Percentiles rank a stretch among this genome's conserved stretches.
phyloP scores from a whole-genome alignment of 1,140 invertebrate genomes.

The Drosophila kikkawai region DNA sequence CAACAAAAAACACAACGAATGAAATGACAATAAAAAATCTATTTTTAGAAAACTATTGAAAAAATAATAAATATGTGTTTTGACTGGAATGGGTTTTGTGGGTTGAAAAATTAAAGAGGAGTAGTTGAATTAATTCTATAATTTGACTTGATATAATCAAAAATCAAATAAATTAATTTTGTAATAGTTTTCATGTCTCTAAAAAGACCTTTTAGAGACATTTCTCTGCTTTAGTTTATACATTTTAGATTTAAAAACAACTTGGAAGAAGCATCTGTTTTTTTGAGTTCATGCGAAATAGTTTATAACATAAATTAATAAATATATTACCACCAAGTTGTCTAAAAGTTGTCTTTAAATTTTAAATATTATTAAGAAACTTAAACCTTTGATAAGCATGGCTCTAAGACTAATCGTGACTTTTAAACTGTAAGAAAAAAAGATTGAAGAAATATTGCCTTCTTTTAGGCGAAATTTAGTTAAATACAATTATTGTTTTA shows the following conservation, averaged over 20 bases:
- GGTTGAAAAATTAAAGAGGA: not conserved
- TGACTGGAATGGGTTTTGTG: not conserved
- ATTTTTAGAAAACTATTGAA: conserved; percentile 69
- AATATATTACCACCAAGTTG: too few species aligned
- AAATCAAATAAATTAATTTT: not conserved
- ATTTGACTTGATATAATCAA: not conserved
- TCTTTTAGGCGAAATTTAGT: not conserved
- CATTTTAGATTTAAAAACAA: too few species aligned
- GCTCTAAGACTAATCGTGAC: not conserved
- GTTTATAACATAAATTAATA: too few species aligned
- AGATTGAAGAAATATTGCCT: not conserved
- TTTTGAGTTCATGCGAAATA: too few species aligned
- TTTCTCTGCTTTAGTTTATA: too few species aligned
- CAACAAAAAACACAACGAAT: conserved; percentile 33
- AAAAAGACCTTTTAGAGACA: too few species aligned
- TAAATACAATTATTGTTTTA: not conserved
- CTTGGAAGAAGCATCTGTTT: too few species aligned
- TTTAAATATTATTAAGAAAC: not conserved
- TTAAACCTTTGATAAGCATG: not conserved
- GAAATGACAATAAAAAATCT: conserved; percentile 57
- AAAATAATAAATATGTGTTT: conserved; percentile 10
- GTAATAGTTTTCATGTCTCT: not conserved
- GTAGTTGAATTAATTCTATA: not conserved
- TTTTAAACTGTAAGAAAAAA: not conserved
- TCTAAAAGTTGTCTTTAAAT: too few species aligned